These are phyloP conservation scores for Lasioglossum vierecki DNA, from an alignment of 2,888 invertebrate genomes.

Conservation along the genomic window DNA sequence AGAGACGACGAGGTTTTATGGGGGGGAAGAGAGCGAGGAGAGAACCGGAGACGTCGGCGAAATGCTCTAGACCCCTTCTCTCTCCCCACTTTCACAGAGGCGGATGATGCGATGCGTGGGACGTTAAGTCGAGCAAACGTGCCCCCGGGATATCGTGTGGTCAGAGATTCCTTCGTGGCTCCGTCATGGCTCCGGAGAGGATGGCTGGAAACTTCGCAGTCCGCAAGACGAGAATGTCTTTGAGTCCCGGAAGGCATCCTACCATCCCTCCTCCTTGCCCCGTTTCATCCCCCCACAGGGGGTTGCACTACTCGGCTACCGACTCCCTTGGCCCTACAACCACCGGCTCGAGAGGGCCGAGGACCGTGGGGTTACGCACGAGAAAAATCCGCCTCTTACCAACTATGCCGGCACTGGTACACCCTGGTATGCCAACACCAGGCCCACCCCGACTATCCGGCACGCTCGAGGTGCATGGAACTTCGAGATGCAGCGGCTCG, in stretches of 20 bases:
- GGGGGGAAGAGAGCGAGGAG: not conserved
- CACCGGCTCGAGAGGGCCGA: constrained; percentile 54
- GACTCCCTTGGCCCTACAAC: constrained; percentile 53
- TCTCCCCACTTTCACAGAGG: not conserved
- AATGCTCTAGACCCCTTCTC: constrained; percentile 4
- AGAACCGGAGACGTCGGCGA: constrained; percentile 21
- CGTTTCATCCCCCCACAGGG: not conserved
- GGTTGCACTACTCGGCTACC: constrained; percentile 33
- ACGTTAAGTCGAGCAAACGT: constrained; percentile 76
- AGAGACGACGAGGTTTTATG: not conserved
- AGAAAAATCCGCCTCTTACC: constrained; percentile 74
- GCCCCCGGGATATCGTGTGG: constrained; percentile 80
- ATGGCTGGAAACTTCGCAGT: constrained; percentile 79
- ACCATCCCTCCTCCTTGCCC: not conserved
- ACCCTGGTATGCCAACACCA: constrained; percentile 66
- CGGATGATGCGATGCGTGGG: constrained; percentile 70
- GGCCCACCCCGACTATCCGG: not conserved
- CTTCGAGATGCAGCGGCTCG: constrained; percentile 21
- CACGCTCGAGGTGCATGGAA: constrained; percentile 6
- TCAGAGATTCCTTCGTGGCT: constrained; percentile 80
- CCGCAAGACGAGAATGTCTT: constrained; percentile 83
- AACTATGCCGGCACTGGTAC: constrained; percentile 71
- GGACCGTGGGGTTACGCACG: constrained; percentile 61
- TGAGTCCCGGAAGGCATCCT: constrained; percentile 81
- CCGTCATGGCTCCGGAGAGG: constrained; percentile 67